Evolutionary conservation across 2,888 invertebrate species (phyloP).

Genomic region (Eupithecia insigniata): DNA sequence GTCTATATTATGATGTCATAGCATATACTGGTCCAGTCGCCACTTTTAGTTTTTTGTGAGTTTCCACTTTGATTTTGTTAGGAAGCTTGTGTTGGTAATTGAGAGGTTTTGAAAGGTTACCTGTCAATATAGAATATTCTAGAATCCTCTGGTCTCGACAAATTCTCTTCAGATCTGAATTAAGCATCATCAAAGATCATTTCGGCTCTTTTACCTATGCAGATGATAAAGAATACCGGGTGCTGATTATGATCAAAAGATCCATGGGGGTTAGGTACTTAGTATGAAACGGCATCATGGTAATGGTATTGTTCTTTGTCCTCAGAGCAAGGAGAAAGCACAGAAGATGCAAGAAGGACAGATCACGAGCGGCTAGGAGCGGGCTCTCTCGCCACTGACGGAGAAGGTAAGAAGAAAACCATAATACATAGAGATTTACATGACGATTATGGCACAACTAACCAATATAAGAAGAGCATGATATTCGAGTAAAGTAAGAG

Average conservation of each 20-base stretch:
- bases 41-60: conserved; percentile 44
- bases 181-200: not conserved
- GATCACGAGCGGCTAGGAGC: conserved; percentile 86
- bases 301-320: conserved; percentile 48
- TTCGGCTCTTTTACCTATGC: not conserved
- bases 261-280: not conserved
- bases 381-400: conserved; percentile 92
- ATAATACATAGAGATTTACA: not conserved
- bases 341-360: conserved; percentile 88
- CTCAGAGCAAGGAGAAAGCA: conserved; percentile 84
- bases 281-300: not conserved
- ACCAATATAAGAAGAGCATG: not conserved
- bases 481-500: not conserved
- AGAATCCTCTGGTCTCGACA: not conserved
- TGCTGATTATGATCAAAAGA: not conserved
- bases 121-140: not conserved
- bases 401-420: conserved; percentile 87
- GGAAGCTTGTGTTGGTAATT: conserved; percentile 32
- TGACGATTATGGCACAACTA: not conserved
- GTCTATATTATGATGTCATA: conserved; percentile 72
- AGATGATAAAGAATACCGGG: not conserved
- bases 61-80: conserved; percentile 39
- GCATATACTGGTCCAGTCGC: conserved; percentile 62
- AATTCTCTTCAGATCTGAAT: not conserved
- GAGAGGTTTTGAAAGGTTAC: conserved; percentile 18